phyloP scores from a whole-genome alignment of 2,888 invertebrate genomes.

The Dolichomitus sp. region DNA sequence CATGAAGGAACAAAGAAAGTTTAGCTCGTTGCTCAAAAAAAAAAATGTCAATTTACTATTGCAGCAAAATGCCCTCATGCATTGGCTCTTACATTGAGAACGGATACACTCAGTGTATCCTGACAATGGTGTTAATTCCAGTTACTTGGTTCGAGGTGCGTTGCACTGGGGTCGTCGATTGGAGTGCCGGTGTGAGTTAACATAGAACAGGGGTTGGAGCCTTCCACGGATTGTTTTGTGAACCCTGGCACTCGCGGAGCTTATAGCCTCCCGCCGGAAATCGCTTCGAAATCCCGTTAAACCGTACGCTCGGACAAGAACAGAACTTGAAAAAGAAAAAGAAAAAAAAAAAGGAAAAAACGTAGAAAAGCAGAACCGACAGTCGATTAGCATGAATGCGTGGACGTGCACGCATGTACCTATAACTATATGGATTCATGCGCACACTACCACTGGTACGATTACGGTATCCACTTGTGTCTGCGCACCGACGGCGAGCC shows the following conservation, averaged over 20 bases:
- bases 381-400: constrained; percentile 36
- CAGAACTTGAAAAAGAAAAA: constrained; percentile 11
- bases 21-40: too few relatives aligned
- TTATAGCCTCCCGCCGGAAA: constrained; percentile 44
- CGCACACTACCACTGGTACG: not conserved
- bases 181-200: constrained; percentile 20
- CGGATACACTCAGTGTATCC: constrained; percentile 32
- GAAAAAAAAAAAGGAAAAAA: constrained; percentile 3
- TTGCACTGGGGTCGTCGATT: constrained; percentile 39
- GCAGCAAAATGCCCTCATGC: not conserved
- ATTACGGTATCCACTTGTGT: constrained; percentile 3
- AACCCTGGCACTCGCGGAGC: constrained; percentile 21
- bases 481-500: not conserved
- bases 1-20: too few relatives aligned
- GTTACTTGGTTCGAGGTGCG: constrained; percentile 57
- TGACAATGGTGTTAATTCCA: constrained; percentile 61
- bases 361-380: constrained; percentile 31
- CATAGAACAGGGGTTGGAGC: constrained; percentile 37
- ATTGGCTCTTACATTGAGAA: not conserved
- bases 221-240: constrained; percentile 46
- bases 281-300: constrained; percentile 61
- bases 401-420: constrained; percentile 16
- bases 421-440: not conserved
- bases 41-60: not conserved
- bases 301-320: constrained; percentile 44